Base-by-base conservation (phyloP, 2,113 vertebrate genomes). In the Brachyhypopomus occidentalis region DNA sequence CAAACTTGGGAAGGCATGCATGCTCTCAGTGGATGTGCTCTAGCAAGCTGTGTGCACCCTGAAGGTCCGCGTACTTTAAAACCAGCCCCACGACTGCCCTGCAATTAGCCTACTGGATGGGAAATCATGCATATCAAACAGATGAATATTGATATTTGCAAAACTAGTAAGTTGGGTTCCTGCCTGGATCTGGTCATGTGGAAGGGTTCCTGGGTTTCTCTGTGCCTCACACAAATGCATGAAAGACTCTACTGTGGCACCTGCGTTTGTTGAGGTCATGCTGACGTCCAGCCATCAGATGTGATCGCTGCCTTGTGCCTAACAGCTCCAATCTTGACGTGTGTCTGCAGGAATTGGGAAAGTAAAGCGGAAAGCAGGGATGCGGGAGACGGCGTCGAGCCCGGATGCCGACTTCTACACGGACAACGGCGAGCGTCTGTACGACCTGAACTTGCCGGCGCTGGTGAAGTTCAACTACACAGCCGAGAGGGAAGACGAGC, bases 381-480 rank as follows among this genome's bases (percentile, higher is more conserved):
- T 94, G 90, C 92, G 95, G 66, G 95, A 95, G 81, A 93, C 94
- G 1, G 93, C 95, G 23, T 94, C 95, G 79, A 93, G 91, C 23
- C 88, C 91, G 0, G 94, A 95, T 79, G 83, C 94, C 9, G 96
- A 96, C 83, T 91, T 93, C 86, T 92, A 93, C 64, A 88, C 93
- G 0, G 94, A 95, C 73, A 95, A 96, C 17, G 92, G 95, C 2
- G 96, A 97, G 86, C 92, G 95, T 17, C 91, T 96, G n/a, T 96
- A 96, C 76, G 95, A 97, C 89, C 94, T 97, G 79, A 96, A 95
- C 91, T 90, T 95, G 88, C 95, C 96, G 0, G 96, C 96, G 9
- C 90, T 94, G 79, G 96, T 97, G 79, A 96, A 96, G 87, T 97
- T 97, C 90, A 96, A 93, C 92, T 96, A 97, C 89, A 69, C 93